These are phyloP conservation scores for Calosoma granatense DNA, from an alignment of 1,140 invertebrate species.

Conservation along the genomic window DNA sequence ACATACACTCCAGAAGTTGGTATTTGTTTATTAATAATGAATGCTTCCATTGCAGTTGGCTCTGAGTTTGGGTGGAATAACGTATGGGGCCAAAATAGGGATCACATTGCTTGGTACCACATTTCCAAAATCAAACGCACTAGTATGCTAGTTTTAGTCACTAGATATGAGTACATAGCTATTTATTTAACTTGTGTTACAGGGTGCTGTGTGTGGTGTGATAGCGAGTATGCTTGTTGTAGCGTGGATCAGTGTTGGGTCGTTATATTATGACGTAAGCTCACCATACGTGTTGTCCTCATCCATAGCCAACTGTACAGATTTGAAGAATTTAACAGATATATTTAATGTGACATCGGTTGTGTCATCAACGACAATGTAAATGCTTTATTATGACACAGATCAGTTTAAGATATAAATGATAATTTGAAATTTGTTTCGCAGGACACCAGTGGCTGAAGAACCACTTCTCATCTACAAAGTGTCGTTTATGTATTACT, in stretches of 20 bases:
- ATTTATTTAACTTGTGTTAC: neutral
- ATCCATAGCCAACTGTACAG: neutral
- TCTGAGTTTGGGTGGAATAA: neutral
- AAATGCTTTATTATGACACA: no score
- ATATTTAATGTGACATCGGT: no score
- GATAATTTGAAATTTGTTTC: no score
- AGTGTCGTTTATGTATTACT: constrained; percentile 42
- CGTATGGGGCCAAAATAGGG: neutral
- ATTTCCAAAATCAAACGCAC: neutral
- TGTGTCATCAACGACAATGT: no score
- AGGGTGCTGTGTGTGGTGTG: neutral
- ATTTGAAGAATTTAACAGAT: no score
- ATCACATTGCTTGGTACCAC: neutral
- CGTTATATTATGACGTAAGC: neutral
- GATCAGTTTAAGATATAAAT: no score
- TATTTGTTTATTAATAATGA: no score
- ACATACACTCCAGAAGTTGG: no score
- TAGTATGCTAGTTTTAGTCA: neutral
- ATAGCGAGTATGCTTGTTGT: neutral
- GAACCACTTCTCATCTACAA: constrained; percentile 9
- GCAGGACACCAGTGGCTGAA: no score
- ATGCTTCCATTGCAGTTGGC: neutral
- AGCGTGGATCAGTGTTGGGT: neutral
- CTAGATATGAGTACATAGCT: neutral
- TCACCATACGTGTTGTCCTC: neutral